Evolutionary conservation across 2,113 vertebrate species (phyloP).

Genomic region (Aleadryas rufinucha): DNA sequence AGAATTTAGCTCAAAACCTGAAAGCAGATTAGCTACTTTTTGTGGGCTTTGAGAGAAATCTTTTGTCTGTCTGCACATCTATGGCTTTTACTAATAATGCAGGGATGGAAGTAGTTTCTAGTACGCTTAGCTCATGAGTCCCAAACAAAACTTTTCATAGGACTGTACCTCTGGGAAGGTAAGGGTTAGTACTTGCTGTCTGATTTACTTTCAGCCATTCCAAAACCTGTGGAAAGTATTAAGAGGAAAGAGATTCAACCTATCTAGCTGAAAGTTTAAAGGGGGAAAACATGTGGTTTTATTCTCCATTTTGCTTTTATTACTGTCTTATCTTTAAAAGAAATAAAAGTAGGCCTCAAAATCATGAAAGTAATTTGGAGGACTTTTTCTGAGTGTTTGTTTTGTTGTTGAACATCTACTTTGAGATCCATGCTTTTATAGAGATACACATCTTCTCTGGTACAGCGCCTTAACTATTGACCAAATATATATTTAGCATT

Average conservation of each 20-base stretch:
- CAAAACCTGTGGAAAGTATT: neutral
- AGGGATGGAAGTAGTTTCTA: neutral
- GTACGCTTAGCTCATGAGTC: neutral
- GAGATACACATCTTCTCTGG: neutral
- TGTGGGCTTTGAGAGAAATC: constrained; percentile 36
- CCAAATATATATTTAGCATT: neutral
- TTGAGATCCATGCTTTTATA: neutral
- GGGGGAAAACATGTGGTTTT: neutral
- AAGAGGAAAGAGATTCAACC: neutral
- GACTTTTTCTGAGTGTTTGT: neutral
- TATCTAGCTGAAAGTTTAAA: neutral
- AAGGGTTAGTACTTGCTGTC: neutral
- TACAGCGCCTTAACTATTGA: neutral
- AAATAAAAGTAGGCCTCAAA: neutral
- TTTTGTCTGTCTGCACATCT: neutral
- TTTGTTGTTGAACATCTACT: neutral
- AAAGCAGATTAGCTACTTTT: constrained; percentile 54
- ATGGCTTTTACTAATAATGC: neutral
- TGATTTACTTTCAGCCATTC: constrained; percentile 9
- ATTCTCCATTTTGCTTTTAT: neutral
- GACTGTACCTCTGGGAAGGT: neutral
- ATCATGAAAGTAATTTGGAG: neutral
- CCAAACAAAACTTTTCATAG: neutral
- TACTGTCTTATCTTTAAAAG: neutral
- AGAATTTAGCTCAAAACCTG: constrained; percentile 37